A percentile compares a stretch with the other conserved stretches of the same genome.
Conservation (phyloP, 64 coral and sea anemone species). For the Actinia tenebrosa region DNA sequence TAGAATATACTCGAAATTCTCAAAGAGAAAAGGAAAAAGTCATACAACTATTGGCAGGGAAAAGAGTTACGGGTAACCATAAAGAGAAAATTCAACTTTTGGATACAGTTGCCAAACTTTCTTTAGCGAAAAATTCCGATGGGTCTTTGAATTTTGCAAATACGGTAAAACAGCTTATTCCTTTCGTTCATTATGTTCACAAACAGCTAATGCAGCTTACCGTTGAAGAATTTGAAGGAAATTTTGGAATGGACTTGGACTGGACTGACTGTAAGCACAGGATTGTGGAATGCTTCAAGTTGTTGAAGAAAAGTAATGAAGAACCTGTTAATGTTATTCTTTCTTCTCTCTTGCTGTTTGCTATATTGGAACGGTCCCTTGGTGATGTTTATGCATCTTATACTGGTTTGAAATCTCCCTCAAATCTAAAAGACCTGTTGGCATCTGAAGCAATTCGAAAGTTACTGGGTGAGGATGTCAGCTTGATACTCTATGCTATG, state of each 20-base stretch:
- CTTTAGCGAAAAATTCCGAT: neutral
- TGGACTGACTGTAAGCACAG: constrained; percentile 59
- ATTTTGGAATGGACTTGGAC: constrained; percentile 23
- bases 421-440: constrained; percentile 75
- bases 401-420: constrained; percentile 30
- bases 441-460: constrained; percentile 35
- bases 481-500: constrained; percentile 44
- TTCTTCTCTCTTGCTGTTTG: constrained; percentile 61
- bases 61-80: neutral
- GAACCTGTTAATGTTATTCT: constrained; percentile 34
- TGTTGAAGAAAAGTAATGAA: constrained; percentile 44
- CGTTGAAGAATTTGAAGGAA: constrained; percentile 45
- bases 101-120: neutral
- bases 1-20: neutral
- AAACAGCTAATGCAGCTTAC: constrained; percentile 16
- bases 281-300: constrained; percentile 49
- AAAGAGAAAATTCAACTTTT: neutral
- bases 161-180: neutral
- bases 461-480: constrained; percentile 48
- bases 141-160: neutral
- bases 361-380: constrained; percentile 65
- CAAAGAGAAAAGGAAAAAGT: neutral
- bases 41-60: neutral
- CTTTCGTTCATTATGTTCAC: constrained; percentile 53
- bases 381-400: constrained; percentile 68